These are phyloP conservation scores for Lochmaea crataegi DNA, from an alignment of 2,888 invertebrate genomes.

Conservation along the genomic window DNA sequence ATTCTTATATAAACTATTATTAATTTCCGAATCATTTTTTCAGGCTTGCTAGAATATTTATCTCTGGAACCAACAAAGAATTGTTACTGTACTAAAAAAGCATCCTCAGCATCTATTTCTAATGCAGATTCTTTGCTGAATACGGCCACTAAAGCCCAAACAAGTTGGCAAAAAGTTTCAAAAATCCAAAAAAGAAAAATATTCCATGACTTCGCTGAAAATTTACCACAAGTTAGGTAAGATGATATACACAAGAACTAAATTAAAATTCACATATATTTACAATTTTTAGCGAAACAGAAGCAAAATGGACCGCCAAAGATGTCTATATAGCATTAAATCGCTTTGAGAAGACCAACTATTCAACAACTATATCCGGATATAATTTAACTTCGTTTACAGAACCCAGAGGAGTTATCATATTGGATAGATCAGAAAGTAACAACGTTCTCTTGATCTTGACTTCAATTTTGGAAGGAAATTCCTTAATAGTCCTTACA, in stretches of 20 bases:
- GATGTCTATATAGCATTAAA: constrained; percentile 46
- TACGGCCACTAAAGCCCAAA: constrained; percentile 65
- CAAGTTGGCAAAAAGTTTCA: constrained; percentile 58
- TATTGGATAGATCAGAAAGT: constrained; percentile 47
- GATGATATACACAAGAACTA: constrained; percentile 14
- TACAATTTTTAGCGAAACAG: not conserved
- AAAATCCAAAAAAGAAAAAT: constrained; percentile 47
- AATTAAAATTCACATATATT: not conserved
- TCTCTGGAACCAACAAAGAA: constrained; percentile 13
- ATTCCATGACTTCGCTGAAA: constrained; percentile 49
- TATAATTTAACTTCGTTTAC: constrained; percentile 47
- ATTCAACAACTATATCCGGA: constrained; percentile 23
- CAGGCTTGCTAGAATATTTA: constrained; percentile 45
- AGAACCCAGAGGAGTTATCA: constrained; percentile 56
- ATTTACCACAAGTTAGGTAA: constrained; percentile 41
- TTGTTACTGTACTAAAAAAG: not conserved
- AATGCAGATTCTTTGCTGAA: constrained; percentile 66
- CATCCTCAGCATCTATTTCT: constrained; percentile 26
- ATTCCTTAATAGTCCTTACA: constrained; percentile 55
- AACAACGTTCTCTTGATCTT: constrained; percentile 49
- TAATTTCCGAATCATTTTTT: constrained; percentile 23
- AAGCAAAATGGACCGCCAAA: constrained; percentile 40
- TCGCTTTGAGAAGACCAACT: constrained; percentile 12
- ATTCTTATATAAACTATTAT: too few relatives aligned
- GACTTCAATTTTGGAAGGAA: constrained; percentile 57